Evolutionary conservation across 2,113 vertebrate species (phyloP), one percentile per base, ranked within the genome.

Genomic region (Galbula dea): DNA sequence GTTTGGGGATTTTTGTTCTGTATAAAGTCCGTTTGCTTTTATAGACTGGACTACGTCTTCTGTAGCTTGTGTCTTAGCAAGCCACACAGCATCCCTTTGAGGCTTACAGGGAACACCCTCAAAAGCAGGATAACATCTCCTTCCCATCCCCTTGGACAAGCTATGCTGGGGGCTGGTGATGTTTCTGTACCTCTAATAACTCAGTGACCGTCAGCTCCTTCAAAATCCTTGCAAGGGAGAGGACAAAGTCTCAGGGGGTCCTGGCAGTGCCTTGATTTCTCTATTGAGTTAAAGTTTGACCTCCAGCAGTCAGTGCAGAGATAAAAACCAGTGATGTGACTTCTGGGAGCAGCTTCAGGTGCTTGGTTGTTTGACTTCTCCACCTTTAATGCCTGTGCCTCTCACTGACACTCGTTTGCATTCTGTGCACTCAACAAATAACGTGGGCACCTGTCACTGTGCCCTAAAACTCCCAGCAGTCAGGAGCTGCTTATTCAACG

Each of bases 301-400:
- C 74, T 67, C 45, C 58, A 80, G 69, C 69, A 45, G 52, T 23
- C 3, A 1, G 17, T 24, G 51, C 32, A 71, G 57, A 62, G n/a
- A 26, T 8, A 22, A 16, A 62, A 23, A 7, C 8, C 9, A 36
- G 21, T 1, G 1, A 8, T 10, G 22, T 29, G 55, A 51, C 23
- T 59, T 26, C 26, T 79, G 73, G 51, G 43, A 62, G 34, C 34
- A 11, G 22, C 46, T 62, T 27, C 7, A 4, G 80, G 61, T n/a
- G 14, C 65, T 81, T 3, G 2, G 11, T n/a, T 13, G 23, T 58
- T 80, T 91, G 63, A 48, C 58, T 85, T 76, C 29, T 51, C 34
- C 5, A 1, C 0, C 0, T 54, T 58, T 30, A 59, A 54, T 9
- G 37, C 37, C 68, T 0, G 0, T 41, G 59, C n/a, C 52, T 59